phyloP scores from a whole-genome alignment of 2,113 vertebrate species.

The Tonatia bakeri region DNA sequence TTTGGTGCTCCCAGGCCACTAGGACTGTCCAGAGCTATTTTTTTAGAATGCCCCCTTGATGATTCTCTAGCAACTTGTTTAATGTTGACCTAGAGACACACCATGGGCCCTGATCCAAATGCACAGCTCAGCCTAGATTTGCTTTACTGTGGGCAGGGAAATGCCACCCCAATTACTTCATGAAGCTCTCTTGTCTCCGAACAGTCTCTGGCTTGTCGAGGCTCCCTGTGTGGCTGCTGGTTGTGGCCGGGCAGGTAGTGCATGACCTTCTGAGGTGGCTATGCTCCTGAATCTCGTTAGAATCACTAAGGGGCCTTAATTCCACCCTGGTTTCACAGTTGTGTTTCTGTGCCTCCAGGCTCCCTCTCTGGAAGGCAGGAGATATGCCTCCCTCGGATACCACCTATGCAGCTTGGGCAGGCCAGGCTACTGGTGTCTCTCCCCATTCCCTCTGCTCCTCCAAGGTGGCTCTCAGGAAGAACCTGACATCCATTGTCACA shows the following conservation, averaged over 20 bases:
- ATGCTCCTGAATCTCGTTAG: fast-evolving
- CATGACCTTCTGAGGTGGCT: not conserved
- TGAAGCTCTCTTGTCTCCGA: not conserved
- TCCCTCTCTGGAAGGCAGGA: not conserved
- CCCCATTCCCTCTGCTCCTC: not conserved
- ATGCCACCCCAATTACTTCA: fast-evolving
- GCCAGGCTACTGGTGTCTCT: not conserved
- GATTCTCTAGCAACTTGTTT: conserved; percentile 57
- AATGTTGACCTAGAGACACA: conserved; percentile 62
- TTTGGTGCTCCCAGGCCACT: conserved; percentile 45
- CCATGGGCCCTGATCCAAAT: conserved; percentile 18
- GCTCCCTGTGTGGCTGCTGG: not conserved
- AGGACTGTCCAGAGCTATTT: conserved; percentile 52
- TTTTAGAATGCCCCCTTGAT: conserved; percentile 53
- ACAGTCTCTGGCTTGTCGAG: not conserved
- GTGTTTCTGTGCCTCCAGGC: not conserved
- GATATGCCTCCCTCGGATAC: fast-evolving
- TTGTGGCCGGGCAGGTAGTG: not conserved
- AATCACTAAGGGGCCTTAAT: not conserved
- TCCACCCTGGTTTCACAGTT: not conserved
- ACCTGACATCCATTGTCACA: not conserved
- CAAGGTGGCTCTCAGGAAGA: not conserved
- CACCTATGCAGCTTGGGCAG: not conserved
- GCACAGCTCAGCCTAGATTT: not conserved
- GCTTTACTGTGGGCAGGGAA: not conserved